Evolutionary conservation across 2,113 vertebrate species (phyloP).

Genomic region (Falco punctatus): DNA sequence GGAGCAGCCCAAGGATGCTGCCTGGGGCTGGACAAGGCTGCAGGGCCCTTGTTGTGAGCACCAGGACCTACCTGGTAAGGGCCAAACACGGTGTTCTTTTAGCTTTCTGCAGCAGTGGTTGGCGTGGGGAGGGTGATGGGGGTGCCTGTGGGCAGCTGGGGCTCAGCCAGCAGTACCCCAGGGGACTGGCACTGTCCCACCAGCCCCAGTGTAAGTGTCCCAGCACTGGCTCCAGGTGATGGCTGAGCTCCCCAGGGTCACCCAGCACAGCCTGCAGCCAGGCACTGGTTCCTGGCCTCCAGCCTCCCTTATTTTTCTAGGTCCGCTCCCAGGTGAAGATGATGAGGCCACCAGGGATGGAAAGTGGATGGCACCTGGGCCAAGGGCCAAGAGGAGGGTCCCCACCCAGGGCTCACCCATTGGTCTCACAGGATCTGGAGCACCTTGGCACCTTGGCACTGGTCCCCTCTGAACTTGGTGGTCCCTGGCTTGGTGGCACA

Average conservation of each 20-base stretch:
- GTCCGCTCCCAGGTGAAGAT: neutral
- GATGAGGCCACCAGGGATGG: neutral
- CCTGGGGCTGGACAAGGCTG: neutral
- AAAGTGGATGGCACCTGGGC: neutral
- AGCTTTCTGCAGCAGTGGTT: neutral
- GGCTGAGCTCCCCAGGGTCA: neutral
- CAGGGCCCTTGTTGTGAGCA: neutral
- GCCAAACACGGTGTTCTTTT: fast-evolving
- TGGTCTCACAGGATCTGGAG: neutral
- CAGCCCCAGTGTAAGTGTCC: neutral
- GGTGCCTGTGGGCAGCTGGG: neutral
- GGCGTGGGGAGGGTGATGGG: neutral
- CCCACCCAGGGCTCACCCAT: neutral
- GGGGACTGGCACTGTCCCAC: neutral
- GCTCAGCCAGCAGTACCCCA: neutral
- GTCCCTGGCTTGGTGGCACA: neutral
- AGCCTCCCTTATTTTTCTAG: neutral
- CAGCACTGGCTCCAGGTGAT: neutral
- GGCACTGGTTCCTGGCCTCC: neutral
- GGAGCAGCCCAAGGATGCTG: neutral
- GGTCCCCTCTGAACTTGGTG: neutral
- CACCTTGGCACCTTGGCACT: neutral
- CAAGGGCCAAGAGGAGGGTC: neutral
- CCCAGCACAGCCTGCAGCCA: neutral
- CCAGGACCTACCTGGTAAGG: neutral